Evolutionary conservation across 2,888 invertebrate genomes (phyloP), one percentile per base, ranked within the genome.

Genomic region (Amphimallon solstitiale): DNA sequence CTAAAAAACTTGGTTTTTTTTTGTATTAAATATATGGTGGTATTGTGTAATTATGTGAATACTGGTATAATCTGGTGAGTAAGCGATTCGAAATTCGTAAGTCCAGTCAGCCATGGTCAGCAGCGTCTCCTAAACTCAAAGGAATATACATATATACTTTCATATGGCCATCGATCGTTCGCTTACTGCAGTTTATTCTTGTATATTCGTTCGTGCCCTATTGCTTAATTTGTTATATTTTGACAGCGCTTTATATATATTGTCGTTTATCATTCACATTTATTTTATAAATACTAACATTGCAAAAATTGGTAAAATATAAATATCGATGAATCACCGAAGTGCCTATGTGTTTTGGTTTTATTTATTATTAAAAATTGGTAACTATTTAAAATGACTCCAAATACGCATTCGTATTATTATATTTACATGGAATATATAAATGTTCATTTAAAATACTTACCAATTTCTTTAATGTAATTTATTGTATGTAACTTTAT

Each of bases 271-370:
- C 19, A n/a, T 54, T 54, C 29, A 29, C 9, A 1, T n/a, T 19
- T 29, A 4, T 59, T 29, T 59, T 59, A 59, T 14, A 59, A 59
- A 59, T 59, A 59, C 56, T 59, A 59, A 45, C 54, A 64, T 61
- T 62, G 60, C 61, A 35, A 54, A 54, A 48, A 61, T 61, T 61
- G 66, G 45, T 48, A 61, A 66, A 60, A 34, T 64, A 45, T 54
- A 46, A 46, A 52, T 38, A 49, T 64, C 64, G 35, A 37, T 63
- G 40, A 43, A 68, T 67, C 71, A 71, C 71, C 71, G 63, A 71
- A 71, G 71, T 71, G 71, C 71, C 71, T 71, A 64, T 56, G 46
- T 64, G 56, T 59, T 59, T 59, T 59, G 56, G 29, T 59, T 38
- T 59, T 59, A 59, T 59, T 59, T 59, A 59, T 59, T 59, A 59